Evolutionary conservation across 2,113 vertebrate genomes (phyloP), one percentile per base, ranked within the genome.

Genomic region (Formicarius rufipectus): DNA sequence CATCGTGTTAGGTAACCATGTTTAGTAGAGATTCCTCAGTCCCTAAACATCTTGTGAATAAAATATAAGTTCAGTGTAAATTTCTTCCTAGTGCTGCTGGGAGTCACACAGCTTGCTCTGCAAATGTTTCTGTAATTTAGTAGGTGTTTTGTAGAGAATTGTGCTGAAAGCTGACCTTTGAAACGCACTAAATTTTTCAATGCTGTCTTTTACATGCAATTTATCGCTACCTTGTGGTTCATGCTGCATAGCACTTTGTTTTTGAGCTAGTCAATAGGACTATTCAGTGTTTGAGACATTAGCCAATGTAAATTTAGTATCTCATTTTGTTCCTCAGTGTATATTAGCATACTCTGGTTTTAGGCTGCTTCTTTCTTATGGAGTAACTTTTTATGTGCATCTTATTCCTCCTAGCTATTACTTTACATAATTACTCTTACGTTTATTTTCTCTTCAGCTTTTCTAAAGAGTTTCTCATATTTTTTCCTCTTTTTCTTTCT

Each of bases 141-240:
- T 17, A 62, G 71, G 25, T 13, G 4, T 25, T 83, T 91, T 95
- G 63, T 35, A 89, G 55, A 53, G 20, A 89, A 60, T 9, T 49
- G 15, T 40, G 37, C 20, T 91, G 63, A 90, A 92, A 89, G 73
- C 49, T 77, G 77, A 91, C 87, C 55, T 86, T 92, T 74, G 35
- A 91, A 96, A 89, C n/a, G 39, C 73, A 74, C 42, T 81, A 74
- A 73, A 86, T 91, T 92, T 80, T 87, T 95, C 68, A 12, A 4
- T 74, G 22, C 42, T 77, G 33, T 49, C 28, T 89, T 92, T 92
- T 84, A 62, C 49, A 19, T 66, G 55, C 73, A 73, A 90, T 92
- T 89, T 90, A 76, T 86, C n/a, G 49, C 28, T 80, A 53, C 37
- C 45, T 77, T 80, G n/a, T 53, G 63, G 80, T 86, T 58, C 59